Evolutionary conservation across 2,113 vertebrate genomes (phyloP), one percentile per base, ranked within the genome.

Genomic region (Pseudolaguvia tuberculata): DNA sequence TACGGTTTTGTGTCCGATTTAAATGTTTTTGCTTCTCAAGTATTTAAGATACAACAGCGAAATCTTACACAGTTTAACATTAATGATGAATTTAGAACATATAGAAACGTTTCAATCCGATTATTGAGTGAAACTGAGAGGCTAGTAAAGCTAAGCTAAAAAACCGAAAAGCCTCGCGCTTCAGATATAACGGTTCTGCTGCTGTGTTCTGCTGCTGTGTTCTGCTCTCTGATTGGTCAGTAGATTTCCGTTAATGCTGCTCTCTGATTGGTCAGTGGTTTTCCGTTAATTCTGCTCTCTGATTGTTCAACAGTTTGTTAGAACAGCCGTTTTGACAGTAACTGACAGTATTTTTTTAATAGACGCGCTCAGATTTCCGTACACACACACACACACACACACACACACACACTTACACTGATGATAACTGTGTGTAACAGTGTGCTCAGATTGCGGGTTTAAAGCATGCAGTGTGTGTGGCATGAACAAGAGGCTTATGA

Each of bases 401-500:
- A 50, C 48, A 42, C 31, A 42, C 39, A 9, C 4, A 5, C 4
- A 42, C 39, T 8, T 8, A 9, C 48, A 50, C 48, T n/a, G n/a
- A n/a, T n/a, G n/a, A n/a, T n/a, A n/a, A n/a, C n/a, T n/a, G n/a
- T n/a, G 11, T 2, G 5, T 42, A 11, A 10, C 21, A 3, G 21
- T 47, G n/a, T 65, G n/a, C 23, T 17, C 42, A 47, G 39, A n/a
- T 65, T 55, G 52, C 21, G 52, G 18, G 29, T 14, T n/a, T 2
- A 6, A 42, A 29, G 18, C 63, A 67, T 72, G 45, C 72, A 80
- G 53, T 61, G 73, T 12, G 50, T 81, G 58, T 93, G 91, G 91
- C 88, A 90, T 21, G 90, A 92, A 79, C 83, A 84, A 15, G 80
- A 90, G 85, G 90, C 90, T 18, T 92, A 92, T 10, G 86, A 91